A percentile compares a stretch with the other conserved stretches of the same genome.
phyloP scores from a whole-genome alignment of 2,888 invertebrate genomes.

The Nesidiocoris tenuis region DNA sequence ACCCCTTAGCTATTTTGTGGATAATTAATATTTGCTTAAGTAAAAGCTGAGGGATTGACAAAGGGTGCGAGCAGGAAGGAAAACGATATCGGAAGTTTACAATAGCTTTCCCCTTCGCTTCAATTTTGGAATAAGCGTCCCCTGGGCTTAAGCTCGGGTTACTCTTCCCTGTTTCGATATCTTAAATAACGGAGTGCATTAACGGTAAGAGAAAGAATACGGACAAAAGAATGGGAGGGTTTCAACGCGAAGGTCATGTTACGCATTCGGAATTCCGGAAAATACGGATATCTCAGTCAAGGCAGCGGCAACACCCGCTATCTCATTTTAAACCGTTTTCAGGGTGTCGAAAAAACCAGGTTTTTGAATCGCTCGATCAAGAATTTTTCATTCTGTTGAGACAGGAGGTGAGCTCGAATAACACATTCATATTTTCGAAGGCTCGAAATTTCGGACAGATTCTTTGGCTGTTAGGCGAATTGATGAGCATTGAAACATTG shows the following conservation, averaged over 20 bases:
- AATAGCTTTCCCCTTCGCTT: too few relatives aligned
- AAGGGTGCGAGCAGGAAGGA: not conserved
- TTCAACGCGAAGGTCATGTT: not conserved
- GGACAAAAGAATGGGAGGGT: not conserved
- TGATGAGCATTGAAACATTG: too few relatives aligned
- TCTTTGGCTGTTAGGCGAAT: too few relatives aligned
- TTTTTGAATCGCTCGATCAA: too few relatives aligned
- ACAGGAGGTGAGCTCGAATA: too few relatives aligned
- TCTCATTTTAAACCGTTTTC: too few relatives aligned
- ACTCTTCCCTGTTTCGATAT: not conserved
- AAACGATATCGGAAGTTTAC: not conserved
- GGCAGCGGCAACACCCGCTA: too few relatives aligned
- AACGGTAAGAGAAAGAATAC: not conserved
- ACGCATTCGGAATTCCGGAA: not conserved
- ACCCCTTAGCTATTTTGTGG: not conserved
- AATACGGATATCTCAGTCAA: too few relatives aligned
- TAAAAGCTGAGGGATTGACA: not conserved
- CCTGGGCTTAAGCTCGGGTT: not conserved
- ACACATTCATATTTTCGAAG: too few relatives aligned
- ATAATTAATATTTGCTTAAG: not conserved
- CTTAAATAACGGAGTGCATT: not conserved
- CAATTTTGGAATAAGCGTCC: not conserved
- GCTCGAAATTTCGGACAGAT: too few relatives aligned
- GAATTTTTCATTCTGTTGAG: too few relatives aligned
- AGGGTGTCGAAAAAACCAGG: too few relatives aligned